Base-by-base conservation (phyloP, 2,888 invertebrate species). In the Limnephilus marmoratus region DNA sequence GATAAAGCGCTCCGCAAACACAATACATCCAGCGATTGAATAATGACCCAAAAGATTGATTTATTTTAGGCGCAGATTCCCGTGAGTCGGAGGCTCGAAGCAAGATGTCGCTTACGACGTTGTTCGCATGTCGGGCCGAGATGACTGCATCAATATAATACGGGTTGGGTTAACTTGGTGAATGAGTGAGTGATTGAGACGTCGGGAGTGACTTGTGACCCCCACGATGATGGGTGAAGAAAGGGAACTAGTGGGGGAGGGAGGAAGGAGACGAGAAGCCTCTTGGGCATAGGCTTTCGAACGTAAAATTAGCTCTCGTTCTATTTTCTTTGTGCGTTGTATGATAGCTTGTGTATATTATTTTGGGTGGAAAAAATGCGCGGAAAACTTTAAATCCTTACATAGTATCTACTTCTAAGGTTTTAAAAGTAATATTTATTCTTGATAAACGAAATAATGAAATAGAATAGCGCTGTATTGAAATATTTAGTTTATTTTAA, bases 151-250 rank as follows among this genome's bases (percentile, higher is more conserved):
- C 93, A 93, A 93, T 93, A 93, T 93, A 93, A 93, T 93, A 93
- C 93, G 93, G 93, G 93, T 93, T 93, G 93, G 93, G 93, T 93
- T 93, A 93, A 93, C 91, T 93, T 89, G 92, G 92, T 93, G 93
- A 93, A 93, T 93, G 93, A 93, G 93, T 93, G 93, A 93, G 93
- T 93, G 93, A 93, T 93, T 93, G 93, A 93, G 93, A 93, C 92
- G 93, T 93, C 93, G 92, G 92, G 93, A 92, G 92, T 92, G 92
- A 92, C 92, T 92, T 92, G 93, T 92, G 93, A 91, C 93, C 93
- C 89, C 92, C 85, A 86, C 31, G 90, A 88, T 83, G 83, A 95
- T 95, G 95, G 85, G 95, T 95, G 95, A 95, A 95, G 95, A 95
- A 95, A 95, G 94, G 94, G 94, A 45, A n/a, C 94, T 94, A 94